Evolutionary conservation across 2,113 vertebrate genomes (phyloP), one percentile per base, ranked within the genome.

Genomic region (Ptilonorhynchus violaceus): DNA sequence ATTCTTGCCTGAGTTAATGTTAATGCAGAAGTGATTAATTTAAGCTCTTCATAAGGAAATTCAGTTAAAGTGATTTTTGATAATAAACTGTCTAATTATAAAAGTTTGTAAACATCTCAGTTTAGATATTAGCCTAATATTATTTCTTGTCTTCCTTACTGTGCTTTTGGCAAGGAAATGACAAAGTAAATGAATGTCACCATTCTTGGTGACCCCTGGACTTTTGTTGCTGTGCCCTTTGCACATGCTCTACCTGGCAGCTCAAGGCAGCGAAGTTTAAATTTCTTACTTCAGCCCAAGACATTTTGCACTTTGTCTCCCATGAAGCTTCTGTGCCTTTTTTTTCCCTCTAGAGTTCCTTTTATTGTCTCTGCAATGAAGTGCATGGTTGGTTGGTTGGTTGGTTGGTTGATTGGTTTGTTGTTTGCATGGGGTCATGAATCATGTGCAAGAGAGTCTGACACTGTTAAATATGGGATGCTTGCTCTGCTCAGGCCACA

Each of bases 151-250:
- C 53, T 81, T 81, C 42, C 13, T 88, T 59, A 28, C 8, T 77
- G 17, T 52, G 44, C 47, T 84, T 22, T 13, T 72, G 55, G 7
- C 35, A 75, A 81, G n/a, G 37, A 78, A 64, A 39, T 49, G 23
- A 35, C 15, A 79, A 79, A 62, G 52, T 22, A 67, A 88, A 88
- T 0, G 2, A 73, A 37, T 0, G 0, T 24, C 35, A 13, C n/a
- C 74, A 37, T 70, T 86, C 52, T 47, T 59, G 23, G 47, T 84
- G 72, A 86, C 18, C 25, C 11, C 5, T 49, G 33, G 25, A 12
- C n/a, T 64, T 39, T 15, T 47, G 42, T 15, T 86, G 5, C 23
- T 70, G 13, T 1, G 1, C 22, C 14, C n/a, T 68, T 73, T 44
- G 28, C 4, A 1, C 50, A 39, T 66, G 67, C 10, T 24, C 58